These are phyloP conservation scores for Drosophila longiperda DNA, from an alignment of 2,888 invertebrate species.

Conservation along the genomic window DNA sequence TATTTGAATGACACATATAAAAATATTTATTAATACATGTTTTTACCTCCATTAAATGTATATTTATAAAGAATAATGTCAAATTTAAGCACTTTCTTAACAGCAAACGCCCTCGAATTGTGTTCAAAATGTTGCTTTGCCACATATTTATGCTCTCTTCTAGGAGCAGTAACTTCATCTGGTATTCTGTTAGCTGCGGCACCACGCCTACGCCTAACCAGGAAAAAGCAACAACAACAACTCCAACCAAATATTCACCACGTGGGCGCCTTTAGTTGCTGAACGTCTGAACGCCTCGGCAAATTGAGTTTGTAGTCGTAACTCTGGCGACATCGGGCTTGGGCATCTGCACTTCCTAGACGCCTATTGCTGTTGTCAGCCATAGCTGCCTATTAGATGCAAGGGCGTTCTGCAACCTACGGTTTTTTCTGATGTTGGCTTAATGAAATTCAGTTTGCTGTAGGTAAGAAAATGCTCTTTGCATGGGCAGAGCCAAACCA, in stretches of 20 bases:
- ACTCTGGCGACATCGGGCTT: constrained; percentile 49
- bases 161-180: constrained; percentile 21
- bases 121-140: constrained; percentile 12
- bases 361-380: constrained; percentile 32
- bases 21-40: background rate
- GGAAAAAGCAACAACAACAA: constrained; percentile 6
- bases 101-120: constrained; percentile 12
- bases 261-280: constrained; percentile 41
- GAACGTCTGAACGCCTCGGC: constrained; percentile 49
- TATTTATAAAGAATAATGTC: background rate
- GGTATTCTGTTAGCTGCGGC: constrained; percentile 9
- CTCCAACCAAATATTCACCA: background rate
- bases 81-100: constrained; percentile 16
- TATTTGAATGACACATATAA: background rate
- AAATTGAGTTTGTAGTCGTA: constrained; percentile 42
- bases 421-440: constrained; percentile 16
- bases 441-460: constrained; percentile 60
- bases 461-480: constrained; percentile 37
- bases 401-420: constrained; percentile 59
- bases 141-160: constrained; percentile 14
- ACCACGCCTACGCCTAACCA: constrained; percentile 37
- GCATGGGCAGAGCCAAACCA: constrained; percentile 14
- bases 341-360: constrained; percentile 48
- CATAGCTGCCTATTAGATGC: constrained; percentile 22
- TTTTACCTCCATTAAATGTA: background rate